phyloP scores from a whole-genome alignment of 2,888 invertebrate genomes.

The Trileptium ribeirensis region DNA sequence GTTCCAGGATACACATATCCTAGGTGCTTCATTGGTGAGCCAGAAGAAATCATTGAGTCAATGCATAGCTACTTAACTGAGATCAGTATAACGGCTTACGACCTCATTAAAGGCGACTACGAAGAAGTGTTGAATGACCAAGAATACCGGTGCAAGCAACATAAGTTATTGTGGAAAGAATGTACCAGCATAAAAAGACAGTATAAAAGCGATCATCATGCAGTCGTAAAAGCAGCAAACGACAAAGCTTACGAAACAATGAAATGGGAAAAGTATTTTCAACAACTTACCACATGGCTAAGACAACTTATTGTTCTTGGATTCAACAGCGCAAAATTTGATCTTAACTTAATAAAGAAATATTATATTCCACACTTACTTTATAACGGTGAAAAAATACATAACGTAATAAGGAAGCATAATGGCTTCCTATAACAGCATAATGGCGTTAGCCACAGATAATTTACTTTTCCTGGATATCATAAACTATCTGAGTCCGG shows the following conservation, averaged over 20 bases:
- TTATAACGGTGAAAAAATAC: too few species aligned
- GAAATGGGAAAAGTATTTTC: neutral
- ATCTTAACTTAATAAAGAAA: too few species aligned
- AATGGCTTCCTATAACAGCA: too few species aligned
- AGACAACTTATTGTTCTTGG: neutral
- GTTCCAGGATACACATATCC: constrained; percentile 5
- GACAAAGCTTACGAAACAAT: neutral
- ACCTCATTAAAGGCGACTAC: neutral
- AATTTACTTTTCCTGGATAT: too few species aligned
- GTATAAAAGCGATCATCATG: neutral
- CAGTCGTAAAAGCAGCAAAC: neutral
- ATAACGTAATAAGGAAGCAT: too few species aligned
- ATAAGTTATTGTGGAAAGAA: neutral
- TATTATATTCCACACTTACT: too few species aligned
- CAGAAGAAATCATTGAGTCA: neutral
- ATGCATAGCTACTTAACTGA: neutral
- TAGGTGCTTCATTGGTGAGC: neutral
- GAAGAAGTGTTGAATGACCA: neutral
- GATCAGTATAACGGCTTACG: neutral
- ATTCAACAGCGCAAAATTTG: constrained; percentile 16
- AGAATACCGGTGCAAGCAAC: neutral
- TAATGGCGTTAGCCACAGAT: too few species aligned
- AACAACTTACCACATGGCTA: neutral
- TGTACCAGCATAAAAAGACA: neutral
- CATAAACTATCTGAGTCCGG: too few species aligned